These are phyloP conservation scores for Cotesia chilonis DNA, from an alignment of 1,140 invertebrate species.

Conservation along the genomic window DNA sequence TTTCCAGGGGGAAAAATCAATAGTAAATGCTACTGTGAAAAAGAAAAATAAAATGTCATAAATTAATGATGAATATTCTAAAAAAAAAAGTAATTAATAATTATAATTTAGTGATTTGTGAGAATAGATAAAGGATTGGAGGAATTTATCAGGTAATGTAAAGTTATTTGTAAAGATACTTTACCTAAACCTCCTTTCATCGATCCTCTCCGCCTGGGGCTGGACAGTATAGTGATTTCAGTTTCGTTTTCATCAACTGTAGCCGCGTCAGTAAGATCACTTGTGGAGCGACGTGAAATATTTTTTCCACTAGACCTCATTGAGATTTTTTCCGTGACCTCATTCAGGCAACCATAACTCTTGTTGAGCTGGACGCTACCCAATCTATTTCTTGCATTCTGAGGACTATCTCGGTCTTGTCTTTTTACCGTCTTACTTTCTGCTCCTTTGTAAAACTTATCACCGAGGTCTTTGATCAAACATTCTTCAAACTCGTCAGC, in stretches of 20 bases:
- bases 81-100: too few species aligned
- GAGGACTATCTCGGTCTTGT: slow-evolving; percentile 34
- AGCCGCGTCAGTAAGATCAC: slow-evolving; percentile 72
- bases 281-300: slow-evolving; percentile 72
- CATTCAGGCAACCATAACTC: slow-evolving; percentile 55
- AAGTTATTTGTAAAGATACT: slow-evolving; percentile 2
- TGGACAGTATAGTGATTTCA: slow-evolving; percentile 70
- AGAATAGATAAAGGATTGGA: neutral
- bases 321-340: slow-evolving; percentile 33
- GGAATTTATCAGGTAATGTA: neutral
- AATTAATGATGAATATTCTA: too few species aligned
- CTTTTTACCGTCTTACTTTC: slow-evolving; percentile 25
- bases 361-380: slow-evolving; percentile 48
- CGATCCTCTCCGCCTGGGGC: slow-evolving; percentile 68
- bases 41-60: too few species aligned
- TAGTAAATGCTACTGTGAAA: too few species aligned
- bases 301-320: slow-evolving; percentile 41
- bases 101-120: too few species aligned
- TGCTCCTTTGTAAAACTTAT: slow-evolving; percentile 14
- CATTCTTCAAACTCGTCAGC: slow-evolving; percentile 13
- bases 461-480: slow-evolving; percentile 16
- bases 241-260: slow-evolving; percentile 59
- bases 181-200: slow-evolving; percentile 72
- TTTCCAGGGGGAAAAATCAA: too few species aligned
- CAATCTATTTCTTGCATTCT: slow-evolving; percentile 37